Conservation (phyloP, 2,113 vertebrate genomes). For the Vulpes ferrilata region DNA sequence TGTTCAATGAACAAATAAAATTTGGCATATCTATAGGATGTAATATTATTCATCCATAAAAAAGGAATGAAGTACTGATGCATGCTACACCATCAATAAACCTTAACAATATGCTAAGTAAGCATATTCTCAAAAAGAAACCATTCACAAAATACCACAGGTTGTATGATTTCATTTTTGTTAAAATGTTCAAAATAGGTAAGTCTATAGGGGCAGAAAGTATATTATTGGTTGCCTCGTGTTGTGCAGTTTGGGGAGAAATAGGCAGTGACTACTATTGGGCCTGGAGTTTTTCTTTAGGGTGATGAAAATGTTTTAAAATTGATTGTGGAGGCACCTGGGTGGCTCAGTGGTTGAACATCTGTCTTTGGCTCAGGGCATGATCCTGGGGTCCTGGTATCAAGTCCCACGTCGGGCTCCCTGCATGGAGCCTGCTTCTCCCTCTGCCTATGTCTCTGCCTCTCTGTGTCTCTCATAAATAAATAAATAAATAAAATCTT, state of each 20-base stretch:
- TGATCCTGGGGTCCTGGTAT: too few relatives aligned
- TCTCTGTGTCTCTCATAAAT: too few relatives aligned
- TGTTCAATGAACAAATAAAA: not conserved
- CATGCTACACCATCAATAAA: not conserved
- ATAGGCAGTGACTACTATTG: not conserved
- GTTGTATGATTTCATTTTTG: not conserved
- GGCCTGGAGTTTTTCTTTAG: not conserved
- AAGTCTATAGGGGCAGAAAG: not conserved
- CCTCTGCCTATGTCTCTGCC: too few relatives aligned
- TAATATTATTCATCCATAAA: not conserved
- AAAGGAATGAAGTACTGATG: not conserved
- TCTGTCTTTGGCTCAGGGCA: too few relatives aligned
- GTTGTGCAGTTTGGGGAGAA: not conserved
- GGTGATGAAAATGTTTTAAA: not conserved
- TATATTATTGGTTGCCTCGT: not conserved
- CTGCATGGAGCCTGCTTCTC: too few relatives aligned
- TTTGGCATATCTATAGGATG: not conserved
- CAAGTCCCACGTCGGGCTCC: too few relatives aligned
- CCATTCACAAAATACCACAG: not conserved
- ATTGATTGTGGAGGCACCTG: not conserved
- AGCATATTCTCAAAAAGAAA: not conserved
- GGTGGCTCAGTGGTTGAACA: too few relatives aligned
- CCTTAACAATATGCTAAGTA: not conserved
- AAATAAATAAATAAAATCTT: too few relatives aligned
- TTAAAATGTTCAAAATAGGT: not conserved